Base-by-base conservation (phyloP, 1,140 invertebrate species). In the Euwallacea similis region DNA sequence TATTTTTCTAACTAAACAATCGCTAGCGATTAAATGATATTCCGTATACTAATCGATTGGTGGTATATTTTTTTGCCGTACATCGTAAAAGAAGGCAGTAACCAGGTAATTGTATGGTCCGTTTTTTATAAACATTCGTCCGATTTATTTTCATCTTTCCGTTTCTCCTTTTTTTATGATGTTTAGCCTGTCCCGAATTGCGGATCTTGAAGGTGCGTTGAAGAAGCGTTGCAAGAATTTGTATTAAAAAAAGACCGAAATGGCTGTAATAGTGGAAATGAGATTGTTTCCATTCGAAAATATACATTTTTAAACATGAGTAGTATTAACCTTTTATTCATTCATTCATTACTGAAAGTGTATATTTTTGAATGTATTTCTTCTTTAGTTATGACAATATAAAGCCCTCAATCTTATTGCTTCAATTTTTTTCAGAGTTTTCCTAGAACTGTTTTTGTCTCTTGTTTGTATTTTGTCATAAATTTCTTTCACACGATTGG, bases 21-120 rank as follows among this genome's bases (percentile, higher is more conserved):
- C 56, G 66, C 65, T 72, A 74, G 61, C 44, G 47, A 71, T 21
- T 69, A 16, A 74, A 63, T 60, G 21, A 69, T 73, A 66, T 72
- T 72, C 69, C 76, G 59, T 69, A 73, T 77, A 78, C 77, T 78
- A 78, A 78, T 78, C 73, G 64, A 75, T 75, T 78, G 76, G 76
- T 78, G 75, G 74, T 78, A 74, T 78, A 78, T 78, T 78, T 78
- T 72, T 78, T 77, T 77, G 73, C 76, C 73, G 71, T 76, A 76
- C 76, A 68, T 75, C 64, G 72, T 65, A 72, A 71, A 73, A 74
- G 77, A 78, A 73, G 77, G 76, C 75, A 72, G 62, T 73, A 73
- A 75, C 66, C 77, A 78, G 77, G 77, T 78, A 78, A 78, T 76
- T 74, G 66, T 66, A 13, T 76, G 76, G 76, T 74, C 69, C 66